Base-by-base conservation (phyloP, 2,888 invertebrate genomes). In the Drosophila neotestacea region DNA sequence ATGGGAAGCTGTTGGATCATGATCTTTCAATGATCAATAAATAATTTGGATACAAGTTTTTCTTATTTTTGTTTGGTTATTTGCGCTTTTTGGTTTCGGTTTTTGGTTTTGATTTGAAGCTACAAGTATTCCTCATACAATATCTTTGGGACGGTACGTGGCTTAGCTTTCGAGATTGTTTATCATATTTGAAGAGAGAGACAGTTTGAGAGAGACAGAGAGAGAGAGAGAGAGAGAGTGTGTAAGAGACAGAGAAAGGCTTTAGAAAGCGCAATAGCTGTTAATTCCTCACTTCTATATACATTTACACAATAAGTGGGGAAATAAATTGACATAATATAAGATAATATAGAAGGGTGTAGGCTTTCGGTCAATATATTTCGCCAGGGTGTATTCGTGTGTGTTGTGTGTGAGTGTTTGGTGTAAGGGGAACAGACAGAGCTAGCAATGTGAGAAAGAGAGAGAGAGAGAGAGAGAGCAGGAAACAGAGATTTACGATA, bases 201-300 rank as follows among this genome's bases (percentile, higher is more conserved):
- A 54, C 36, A 58, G 58, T 10, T 46, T 46, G 38, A 38, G n/a
- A 58, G 54, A 54, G 41, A 39, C 13, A 39, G 13, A 28, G 2
- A 39, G 28, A 28, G 48, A 42, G n/a, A 56, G 28, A 46, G 27
- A 50, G n/a, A 34, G 32, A 41, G n/a, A 36, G 27, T 44, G 52
- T 48, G 39, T 63, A 61, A 38, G 28, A 56, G 36, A 56, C 69
- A 68, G 68, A 67, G 61, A 54, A 66, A 72, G 77, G 70, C 79
- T 83, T 70, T 32, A 68, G 47, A 58, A 51, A 67, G 67, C 58
- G 46, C 28, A 27, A 36, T 36, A 28, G 61, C 56, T 59, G 64
- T 85, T 80, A 76, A 71, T 62, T 70, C 70, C 70, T 86, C 81
- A 74, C 70, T 70, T 86, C 80, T 86, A 84, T 86, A 51, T 86